Percentiles rank a stretch among this genome's conserved stretches.
These are phyloP conservation scores for Orestias chungarensis DNA, from an alignment of 2,797 vertebrate species.

Conservation along the genomic window DNA sequence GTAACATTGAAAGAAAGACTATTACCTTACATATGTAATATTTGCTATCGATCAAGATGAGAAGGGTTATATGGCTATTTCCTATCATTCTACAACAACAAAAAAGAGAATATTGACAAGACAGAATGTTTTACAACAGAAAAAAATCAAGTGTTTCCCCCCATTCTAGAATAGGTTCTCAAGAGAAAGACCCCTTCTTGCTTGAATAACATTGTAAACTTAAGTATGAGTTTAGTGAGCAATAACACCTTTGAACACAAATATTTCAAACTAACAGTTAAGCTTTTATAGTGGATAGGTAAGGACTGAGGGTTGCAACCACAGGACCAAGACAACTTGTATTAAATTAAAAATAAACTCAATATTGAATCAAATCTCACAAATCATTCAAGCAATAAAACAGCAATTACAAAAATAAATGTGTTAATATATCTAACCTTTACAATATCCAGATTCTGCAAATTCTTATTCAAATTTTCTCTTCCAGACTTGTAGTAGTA, in stretches of 20 bases:
- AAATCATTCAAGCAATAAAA: neutral
- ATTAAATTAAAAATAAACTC: no score
- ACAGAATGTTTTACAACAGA: neutral
- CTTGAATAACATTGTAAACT: neutral
- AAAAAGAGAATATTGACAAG: neutral
- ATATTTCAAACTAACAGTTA: neutral
- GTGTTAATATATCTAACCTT: constrained; percentile 13
- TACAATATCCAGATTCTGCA: constrained; percentile 37
- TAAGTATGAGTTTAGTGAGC: neutral
- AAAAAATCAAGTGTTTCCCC: neutral
- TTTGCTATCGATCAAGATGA: neutral
- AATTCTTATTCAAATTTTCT: constrained; percentile 35
- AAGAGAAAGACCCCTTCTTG: neutral
- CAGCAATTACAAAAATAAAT: neutral
- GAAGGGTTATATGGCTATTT: neutral
- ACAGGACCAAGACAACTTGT: neutral
- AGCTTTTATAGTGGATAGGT: neutral
- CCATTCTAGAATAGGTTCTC: neutral
- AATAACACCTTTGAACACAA: neutral
- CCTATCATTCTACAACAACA: neutral
- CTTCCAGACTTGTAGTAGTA: constrained; percentile 41
- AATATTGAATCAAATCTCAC: neutral
- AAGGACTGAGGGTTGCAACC: neutral
- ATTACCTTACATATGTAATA: neutral
- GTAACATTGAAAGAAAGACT: neutral